Percentiles rank a stretch among this genome's conserved stretches.
Evolutionary conservation across 2,888 invertebrate species (phyloP).

Genomic region (Dusona sp.): DNA sequence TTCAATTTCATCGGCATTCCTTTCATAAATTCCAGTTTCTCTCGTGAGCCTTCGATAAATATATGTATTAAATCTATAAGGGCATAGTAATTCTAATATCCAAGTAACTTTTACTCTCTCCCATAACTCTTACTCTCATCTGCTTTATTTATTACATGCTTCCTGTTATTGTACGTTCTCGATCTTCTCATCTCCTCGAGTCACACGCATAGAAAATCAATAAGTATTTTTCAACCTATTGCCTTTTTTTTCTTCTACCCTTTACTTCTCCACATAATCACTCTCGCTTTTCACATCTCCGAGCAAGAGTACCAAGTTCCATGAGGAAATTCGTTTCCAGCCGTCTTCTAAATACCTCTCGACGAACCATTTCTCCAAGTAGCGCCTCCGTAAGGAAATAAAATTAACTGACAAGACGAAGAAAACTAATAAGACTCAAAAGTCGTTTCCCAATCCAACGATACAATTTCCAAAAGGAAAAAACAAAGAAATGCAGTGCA

Average conservation of each 20-base stretch:
- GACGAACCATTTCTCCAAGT: not conserved
- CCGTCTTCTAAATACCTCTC: not conserved
- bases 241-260: not conserved
- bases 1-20: constrained; percentile 52
- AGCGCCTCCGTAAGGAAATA: not conserved
- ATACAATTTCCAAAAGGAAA: not conserved
- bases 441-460: too few species aligned
- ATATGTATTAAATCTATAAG: constrained; percentile 14
- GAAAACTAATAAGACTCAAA: not conserved
- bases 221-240: not conserved
- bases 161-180: constrained; percentile 11
- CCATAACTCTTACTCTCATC: constrained; percentile 48
- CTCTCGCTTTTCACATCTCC: constrained; percentile 16
- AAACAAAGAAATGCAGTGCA: too few species aligned
- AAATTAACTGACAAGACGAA: not conserved
- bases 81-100: constrained; percentile 29
- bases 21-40: constrained; percentile 26
- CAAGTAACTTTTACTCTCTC: constrained; percentile 49
- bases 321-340: not conserved
- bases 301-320: not conserved
- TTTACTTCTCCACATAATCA: not conserved
- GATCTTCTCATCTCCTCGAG: not conserved
- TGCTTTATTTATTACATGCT: constrained; percentile 6
- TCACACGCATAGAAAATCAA: not conserved
- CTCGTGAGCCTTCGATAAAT: not conserved